Conservation (phyloP, 2,888 invertebrate species). For the Chymomyza caudatula region DNA sequence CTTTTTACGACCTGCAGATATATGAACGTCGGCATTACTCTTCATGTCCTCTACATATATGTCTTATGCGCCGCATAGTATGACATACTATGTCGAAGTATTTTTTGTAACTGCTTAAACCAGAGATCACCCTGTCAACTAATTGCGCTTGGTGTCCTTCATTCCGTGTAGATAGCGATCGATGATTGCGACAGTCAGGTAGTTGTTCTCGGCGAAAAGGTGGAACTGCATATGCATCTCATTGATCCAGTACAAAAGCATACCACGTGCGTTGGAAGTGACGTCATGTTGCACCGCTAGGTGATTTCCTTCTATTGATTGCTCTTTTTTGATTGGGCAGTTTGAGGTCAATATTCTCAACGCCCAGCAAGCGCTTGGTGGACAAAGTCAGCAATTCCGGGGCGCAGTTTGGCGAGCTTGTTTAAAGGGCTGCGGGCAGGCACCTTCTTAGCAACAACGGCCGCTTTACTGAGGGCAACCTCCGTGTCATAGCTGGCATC, state of each 20-base stretch:
- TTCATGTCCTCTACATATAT: too few relatives aligned
- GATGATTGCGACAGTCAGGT: conserved; percentile 90
- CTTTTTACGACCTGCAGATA: too few relatives aligned
- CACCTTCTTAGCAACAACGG: conserved; percentile 18
- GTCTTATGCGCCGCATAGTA: too few relatives aligned
- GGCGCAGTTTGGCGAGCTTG: conserved; percentile 1
- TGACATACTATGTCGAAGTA: too few relatives aligned
- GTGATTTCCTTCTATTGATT: conserved; percentile 83
- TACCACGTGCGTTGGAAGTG: conserved; percentile 90
- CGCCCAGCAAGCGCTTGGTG: conserved; percentile 61
- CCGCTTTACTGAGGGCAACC: conserved; percentile 12
- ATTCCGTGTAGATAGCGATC: conserved; percentile 88
- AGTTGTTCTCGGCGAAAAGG: conserved; percentile 91
- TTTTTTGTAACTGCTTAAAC: too few relatives aligned
- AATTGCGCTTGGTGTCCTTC: conserved; percentile 82
- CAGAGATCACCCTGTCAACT: too few relatives aligned
- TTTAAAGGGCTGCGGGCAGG: too few relatives aligned
- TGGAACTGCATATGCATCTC: conserved; percentile 94
- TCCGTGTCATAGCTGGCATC: conserved; percentile 37
- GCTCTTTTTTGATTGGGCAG: conserved; percentile 85
- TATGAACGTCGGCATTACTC: too few relatives aligned
- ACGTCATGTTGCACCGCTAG: conserved; percentile 83
- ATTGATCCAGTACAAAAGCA: conserved; percentile 95
- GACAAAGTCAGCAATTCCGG: conserved; percentile 45
- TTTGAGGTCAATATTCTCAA: conserved; percentile 91